Evolutionary conservation across 2,888 invertebrate species (phyloP).

Genomic region (Rhingia rostrata): DNA sequence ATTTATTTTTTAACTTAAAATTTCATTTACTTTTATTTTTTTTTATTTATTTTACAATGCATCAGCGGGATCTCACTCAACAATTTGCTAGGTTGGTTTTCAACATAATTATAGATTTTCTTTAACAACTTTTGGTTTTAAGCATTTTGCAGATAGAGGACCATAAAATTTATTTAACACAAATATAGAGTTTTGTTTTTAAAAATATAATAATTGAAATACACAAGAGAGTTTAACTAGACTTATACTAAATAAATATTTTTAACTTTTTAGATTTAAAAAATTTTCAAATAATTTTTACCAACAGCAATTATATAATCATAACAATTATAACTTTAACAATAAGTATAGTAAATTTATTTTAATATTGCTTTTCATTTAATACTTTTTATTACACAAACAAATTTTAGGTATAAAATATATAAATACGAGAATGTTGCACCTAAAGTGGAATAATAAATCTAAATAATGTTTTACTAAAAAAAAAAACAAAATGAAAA

Average conservation of each 20-base stretch:
- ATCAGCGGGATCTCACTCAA: constrained; percentile 69
- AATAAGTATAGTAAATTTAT: constrained; percentile 22
- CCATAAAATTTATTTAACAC: constrained; percentile 50
- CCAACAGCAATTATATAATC: constrained; percentile 35
- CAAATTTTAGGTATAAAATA: not conserved
- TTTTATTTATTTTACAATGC: constrained; percentile 29
- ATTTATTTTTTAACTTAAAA: constrained; percentile 30
- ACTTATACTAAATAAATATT: constrained; percentile 34
- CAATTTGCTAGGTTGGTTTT: constrained; percentile 42
- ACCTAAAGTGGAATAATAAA: no score
- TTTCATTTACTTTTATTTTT: constrained; percentile 8
- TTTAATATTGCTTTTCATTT: constrained; percentile 43
- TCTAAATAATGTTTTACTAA: no score
- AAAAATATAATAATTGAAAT: constrained; percentile 19
- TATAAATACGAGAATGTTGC: not conserved
- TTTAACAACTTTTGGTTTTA: constrained; percentile 6
- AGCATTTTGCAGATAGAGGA: constrained; percentile 54
- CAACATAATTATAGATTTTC: constrained; percentile 60
- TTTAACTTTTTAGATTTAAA: constrained; percentile 11
- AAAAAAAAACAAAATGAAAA: no score
- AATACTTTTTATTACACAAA: constrained; percentile 21
- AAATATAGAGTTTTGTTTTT: constrained; percentile 26
- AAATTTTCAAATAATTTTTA: constrained; percentile 39
- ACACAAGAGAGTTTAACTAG: constrained; percentile 10
- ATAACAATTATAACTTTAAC: constrained; percentile 8